Evolutionary conservation across 35 echinoderm and acorn worm species (phyloP).

Genomic region (Ophioderma brevispina): DNA sequence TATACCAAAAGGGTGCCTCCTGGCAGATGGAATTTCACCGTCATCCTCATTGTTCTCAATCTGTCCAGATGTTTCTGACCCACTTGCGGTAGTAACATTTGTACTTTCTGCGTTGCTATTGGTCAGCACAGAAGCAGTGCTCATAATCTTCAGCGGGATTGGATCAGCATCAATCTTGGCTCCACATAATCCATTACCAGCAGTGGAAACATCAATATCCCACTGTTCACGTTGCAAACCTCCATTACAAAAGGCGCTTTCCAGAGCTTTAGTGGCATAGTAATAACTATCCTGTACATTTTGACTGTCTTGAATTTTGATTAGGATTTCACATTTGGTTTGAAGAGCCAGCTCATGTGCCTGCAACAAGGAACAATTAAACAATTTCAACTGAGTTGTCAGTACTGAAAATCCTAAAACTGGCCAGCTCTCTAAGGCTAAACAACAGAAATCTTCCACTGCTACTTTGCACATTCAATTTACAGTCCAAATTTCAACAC

Average conservation of each 20-base stretch:
- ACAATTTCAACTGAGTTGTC: too few species aligned
- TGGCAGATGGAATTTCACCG: background rate
- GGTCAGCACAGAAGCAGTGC: background rate
- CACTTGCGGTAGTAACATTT: background rate
- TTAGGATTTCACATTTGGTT: conserved; percentile 25
- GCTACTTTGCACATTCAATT: too few species aligned
- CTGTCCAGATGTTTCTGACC: background rate
- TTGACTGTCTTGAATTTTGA: conserved; percentile 20
- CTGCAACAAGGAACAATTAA: too few species aligned
- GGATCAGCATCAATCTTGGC: too few species aligned
- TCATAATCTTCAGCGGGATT: background rate
- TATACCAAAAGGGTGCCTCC: background rate
- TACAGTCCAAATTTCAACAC: too few species aligned
- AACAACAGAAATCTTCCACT: too few species aligned
- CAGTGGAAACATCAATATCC: background rate
- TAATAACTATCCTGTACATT: conserved; percentile 16
- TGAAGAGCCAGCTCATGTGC: conserved; percentile 48
- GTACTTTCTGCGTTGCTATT: background rate
- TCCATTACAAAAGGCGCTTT: background rate
- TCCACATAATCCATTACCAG: background rate
- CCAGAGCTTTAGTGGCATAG: conserved; percentile 1
- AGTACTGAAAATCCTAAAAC: too few species aligned
- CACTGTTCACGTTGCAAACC: background rate
- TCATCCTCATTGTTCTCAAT: background rate
- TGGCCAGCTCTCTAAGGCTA: too few species aligned